phyloP scores from a whole-genome alignment of 2,113 vertebrate species.

The Mastomys coucha region DNA sequence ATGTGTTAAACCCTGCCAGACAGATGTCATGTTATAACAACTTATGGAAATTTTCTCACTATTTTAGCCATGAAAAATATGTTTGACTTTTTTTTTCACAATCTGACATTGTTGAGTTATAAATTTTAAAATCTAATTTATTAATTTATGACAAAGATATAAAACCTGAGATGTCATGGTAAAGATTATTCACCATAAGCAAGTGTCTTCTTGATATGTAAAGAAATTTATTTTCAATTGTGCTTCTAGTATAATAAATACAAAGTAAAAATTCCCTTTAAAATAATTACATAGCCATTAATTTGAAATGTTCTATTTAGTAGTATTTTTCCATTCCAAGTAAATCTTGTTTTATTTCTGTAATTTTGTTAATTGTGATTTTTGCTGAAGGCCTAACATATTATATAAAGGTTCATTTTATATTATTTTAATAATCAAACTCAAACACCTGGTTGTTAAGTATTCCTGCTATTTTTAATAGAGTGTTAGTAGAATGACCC shows the following conservation, averaged over 20 bases:
- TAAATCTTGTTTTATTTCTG: background rate
- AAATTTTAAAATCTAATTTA: background rate
- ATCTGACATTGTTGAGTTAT: background rate
- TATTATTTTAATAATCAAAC: conserved; percentile 32
- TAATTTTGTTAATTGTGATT: background rate
- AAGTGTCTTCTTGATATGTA: background rate
- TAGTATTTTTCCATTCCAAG: background rate
- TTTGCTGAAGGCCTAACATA: background rate
- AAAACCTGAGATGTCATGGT: background rate
- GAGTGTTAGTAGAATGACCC: background rate
- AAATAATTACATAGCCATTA: background rate
- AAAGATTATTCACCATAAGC: background rate
- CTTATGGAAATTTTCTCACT: conserved; percentile 42
- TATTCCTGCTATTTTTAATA: background rate
- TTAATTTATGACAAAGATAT: background rate
- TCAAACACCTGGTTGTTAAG: background rate
- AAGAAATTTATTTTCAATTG: background rate
- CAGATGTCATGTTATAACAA: conserved; percentile 16
- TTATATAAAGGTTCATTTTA: background rate
- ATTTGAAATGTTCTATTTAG: background rate
- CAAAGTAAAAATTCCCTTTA: background rate
- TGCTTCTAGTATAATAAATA: background rate
- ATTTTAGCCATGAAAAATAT: conserved; percentile 29
- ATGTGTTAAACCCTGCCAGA: conserved; percentile 31
- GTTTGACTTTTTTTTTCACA: background rate